Conservation (phyloP, 2,113 vertebrate genomes). For the Plestiodon gilberti region DNA sequence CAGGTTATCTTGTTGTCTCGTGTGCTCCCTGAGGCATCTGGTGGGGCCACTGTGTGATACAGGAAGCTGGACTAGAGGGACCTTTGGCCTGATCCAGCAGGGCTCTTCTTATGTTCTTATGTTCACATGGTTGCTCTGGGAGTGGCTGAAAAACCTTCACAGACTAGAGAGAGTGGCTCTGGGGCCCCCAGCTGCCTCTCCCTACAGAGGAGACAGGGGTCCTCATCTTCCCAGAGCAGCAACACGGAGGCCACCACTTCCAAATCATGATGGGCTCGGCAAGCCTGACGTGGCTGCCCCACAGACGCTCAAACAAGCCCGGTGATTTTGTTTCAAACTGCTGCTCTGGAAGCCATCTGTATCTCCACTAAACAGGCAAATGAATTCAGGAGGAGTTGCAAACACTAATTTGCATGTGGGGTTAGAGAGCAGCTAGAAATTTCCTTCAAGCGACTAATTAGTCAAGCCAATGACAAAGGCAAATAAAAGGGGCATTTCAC, state of each 20-base stretch:
- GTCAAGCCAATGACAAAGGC: conserved; percentile 39
- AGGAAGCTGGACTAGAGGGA: too few relatives aligned
- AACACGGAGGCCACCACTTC: neutral
- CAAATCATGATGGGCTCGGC: neutral
- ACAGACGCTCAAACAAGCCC: neutral
- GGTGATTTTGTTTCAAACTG: neutral
- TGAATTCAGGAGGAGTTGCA: neutral
- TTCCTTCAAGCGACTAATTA: conserved; percentile 65
- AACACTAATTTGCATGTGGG: conserved; percentile 36
- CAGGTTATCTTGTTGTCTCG: too few relatives aligned
- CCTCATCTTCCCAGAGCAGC: neutral
- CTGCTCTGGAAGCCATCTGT: neutral
- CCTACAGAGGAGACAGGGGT: neutral
- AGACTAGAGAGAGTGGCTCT: neutral
- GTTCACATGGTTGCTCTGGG: too few relatives aligned
- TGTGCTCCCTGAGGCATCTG: too few relatives aligned
- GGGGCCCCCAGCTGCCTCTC: neutral
- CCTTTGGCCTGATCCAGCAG: too few relatives aligned
- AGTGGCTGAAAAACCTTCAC: neutral
- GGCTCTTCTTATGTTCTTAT: too few relatives aligned
- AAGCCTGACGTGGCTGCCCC: neutral
- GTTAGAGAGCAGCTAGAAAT: conserved; percentile 30
- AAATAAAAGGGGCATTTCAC: conserved; percentile 49
- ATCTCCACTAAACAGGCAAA: neutral
- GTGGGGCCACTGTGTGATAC: too few relatives aligned